Evolutionary conservation across 2,888 invertebrate species (phyloP).

Genomic region (Danaus chrysippus): DNA sequence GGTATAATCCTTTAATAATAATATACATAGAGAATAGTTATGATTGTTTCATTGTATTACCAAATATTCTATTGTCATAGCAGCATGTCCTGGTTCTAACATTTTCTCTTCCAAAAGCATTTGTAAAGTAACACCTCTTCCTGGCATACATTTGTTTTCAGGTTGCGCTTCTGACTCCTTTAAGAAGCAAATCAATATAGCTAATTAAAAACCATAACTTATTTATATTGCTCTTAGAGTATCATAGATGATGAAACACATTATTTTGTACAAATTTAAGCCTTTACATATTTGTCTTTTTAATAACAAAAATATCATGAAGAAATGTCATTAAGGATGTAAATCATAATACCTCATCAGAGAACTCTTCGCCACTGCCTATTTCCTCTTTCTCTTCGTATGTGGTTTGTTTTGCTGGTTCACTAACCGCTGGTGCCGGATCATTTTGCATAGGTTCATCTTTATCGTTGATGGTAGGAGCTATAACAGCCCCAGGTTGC

Average conservation of each 20-base stretch:
- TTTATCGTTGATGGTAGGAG: slow-evolving; percentile 19
- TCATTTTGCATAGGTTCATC: slow-evolving; percentile 56
- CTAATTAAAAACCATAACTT: neutral
- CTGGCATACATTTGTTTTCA: slow-evolving; percentile 73
- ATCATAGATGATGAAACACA: neutral
- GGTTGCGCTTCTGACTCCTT: slow-evolving; percentile 71
- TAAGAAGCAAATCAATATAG: slow-evolving; percentile 21
- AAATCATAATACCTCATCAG: slow-evolving; percentile 58
- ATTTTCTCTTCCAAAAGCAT: slow-evolving; percentile 92
- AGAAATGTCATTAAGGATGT: neutral
- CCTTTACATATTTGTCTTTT: neutral
- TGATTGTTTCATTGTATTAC: slow-evolving; percentile 58
- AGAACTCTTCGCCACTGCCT: slow-evolving; percentile 70
- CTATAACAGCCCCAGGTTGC: slow-evolving; percentile 16
- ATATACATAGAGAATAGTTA: too few species aligned
- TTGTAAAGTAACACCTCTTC: slow-evolving; percentile 88
- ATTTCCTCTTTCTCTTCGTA: slow-evolving; percentile 69
- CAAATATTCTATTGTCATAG: slow-evolving; percentile 94
- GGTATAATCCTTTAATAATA: too few species aligned
- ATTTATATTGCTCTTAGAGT: neutral
- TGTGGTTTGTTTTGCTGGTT: slow-evolving; percentile 47
- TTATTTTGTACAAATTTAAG: neutral
- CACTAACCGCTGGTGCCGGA: slow-evolving; percentile 31
- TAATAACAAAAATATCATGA: neutral
- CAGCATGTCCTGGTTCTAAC: slow-evolving; percentile 88